Evolutionary conservation across 2,797 vertebrate genomes (phyloP).

Genomic region (Buphagus erythrorhynchus): DNA sequence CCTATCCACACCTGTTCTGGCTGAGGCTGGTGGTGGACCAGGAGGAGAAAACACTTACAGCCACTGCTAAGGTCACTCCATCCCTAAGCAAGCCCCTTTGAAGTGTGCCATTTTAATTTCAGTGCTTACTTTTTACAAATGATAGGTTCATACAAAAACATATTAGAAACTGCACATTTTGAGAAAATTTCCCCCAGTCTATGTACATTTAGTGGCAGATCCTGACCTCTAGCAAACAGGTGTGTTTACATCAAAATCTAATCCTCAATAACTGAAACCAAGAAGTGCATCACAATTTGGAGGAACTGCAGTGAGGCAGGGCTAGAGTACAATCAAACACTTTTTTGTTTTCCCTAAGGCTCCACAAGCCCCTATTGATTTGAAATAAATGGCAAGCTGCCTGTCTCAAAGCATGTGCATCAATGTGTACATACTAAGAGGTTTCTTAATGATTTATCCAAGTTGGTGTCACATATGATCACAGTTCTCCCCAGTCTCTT

Average conservation of each 20-base stretch:
- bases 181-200: background rate
- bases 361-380: background rate
- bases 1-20: background rate
- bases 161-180: background rate
- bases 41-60: background rate
- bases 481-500: background rate
- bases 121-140: background rate
- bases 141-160: background rate
- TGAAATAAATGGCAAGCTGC: slow-evolving; percentile 13
- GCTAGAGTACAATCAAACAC: background rate
- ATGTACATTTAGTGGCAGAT: background rate
- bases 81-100: background rate
- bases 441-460: slow-evolving; percentile 38
- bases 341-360: background rate
- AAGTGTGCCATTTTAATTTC: background rate
- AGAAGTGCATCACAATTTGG: background rate
- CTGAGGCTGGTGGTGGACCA: background rate
- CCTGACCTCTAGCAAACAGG: background rate
- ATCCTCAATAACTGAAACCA: background rate
- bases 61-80: background rate
- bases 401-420: background rate
- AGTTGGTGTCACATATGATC: background rate
- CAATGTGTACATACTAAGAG: background rate
- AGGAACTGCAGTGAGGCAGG: background rate
- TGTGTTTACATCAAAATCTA: background rate